phyloP scores from a whole-genome alignment of 2,888 invertebrate species.

The Thyatira batis region DNA sequence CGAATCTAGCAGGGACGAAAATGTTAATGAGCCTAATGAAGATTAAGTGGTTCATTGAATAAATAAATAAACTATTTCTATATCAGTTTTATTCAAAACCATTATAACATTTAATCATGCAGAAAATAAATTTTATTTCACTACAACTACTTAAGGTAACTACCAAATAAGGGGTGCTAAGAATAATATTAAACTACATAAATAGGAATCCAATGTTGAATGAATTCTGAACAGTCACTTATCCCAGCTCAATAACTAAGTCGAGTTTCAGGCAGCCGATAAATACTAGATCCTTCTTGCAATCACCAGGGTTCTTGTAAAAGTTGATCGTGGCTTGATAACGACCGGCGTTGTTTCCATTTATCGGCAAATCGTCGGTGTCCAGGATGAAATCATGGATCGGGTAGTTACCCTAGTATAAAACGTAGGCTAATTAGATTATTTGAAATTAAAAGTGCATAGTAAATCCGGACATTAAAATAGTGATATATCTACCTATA shows the following conservation, averaged over 20 bases:
- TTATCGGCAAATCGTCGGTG: constrained; percentile 43
- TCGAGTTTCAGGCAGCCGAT: constrained; percentile 44
- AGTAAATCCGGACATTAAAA: no score
- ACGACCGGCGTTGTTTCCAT: constrained; percentile 41
- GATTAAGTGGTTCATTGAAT: constrained; percentile 35
- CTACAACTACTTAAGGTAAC: no score
- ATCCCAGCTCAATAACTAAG: constrained; percentile 44
- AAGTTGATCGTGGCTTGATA: constrained; percentile 46
- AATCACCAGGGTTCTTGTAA: constrained; percentile 35
- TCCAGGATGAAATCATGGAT: constrained; percentile 44
- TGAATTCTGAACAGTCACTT: neutral
- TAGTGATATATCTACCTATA: no score
- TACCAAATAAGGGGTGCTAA: no score
- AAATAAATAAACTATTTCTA: constrained; percentile 20
- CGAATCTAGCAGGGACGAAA: constrained; percentile 69
- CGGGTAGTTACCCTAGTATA: constrained; percentile 41
- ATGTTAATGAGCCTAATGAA: constrained; percentile 66
- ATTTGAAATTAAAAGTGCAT: no score
- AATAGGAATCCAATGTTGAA: neutral
- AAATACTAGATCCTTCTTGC: constrained; percentile 33
- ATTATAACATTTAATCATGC: neutral
- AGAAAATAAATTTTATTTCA: no score
- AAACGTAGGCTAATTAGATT: no score
- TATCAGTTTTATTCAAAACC: constrained; percentile 4
- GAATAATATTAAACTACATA: neutral